Conservation (phyloP, 2,797 vertebrate species). For the Poecilia gillii region DNA sequence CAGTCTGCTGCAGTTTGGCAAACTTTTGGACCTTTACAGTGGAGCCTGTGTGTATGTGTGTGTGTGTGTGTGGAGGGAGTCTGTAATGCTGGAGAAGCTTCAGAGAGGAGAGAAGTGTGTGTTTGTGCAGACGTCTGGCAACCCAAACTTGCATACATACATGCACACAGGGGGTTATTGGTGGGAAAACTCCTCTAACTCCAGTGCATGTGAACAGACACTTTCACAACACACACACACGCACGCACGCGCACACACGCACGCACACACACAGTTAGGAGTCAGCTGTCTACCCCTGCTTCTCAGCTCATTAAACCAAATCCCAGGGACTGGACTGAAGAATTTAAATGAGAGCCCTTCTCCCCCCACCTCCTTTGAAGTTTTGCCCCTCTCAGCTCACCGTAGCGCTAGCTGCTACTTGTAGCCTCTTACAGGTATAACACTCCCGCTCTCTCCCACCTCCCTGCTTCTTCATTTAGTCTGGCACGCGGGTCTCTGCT, state of each 20-base stretch:
- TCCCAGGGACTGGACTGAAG: slow-evolving; percentile 75
- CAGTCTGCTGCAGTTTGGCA: slow-evolving; percentile 72
- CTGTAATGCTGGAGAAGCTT: slow-evolving; percentile 66
- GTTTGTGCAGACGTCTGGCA: slow-evolving; percentile 63
- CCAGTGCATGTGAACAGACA: slow-evolving; percentile 29
- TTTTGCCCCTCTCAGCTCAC: slow-evolving; percentile 65
- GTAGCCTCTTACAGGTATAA: slow-evolving; percentile 59
- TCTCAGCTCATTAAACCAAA: slow-evolving; percentile 83
- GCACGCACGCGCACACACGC: slow-evolving; percentile 29
- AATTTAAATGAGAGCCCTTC: slow-evolving; percentile 80
- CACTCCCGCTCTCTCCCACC: slow-evolving; percentile 41
- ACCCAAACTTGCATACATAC: slow-evolving; percentile 42
- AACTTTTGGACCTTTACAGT: slow-evolving; percentile 56
- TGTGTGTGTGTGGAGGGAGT: slow-evolving; percentile 25
- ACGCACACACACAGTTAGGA: slow-evolving; percentile 60
- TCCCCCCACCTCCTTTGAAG: slow-evolving; percentile 68
- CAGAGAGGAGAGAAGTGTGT: slow-evolving; percentile 62
- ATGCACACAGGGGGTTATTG: slow-evolving; percentile 50
- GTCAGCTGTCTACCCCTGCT: slow-evolving; percentile 79
- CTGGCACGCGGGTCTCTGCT: slow-evolving; percentile 18
- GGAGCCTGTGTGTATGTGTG: slow-evolving; percentile 13
- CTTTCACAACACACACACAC: slow-evolving; percentile 31
- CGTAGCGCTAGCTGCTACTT: slow-evolving; percentile 37
- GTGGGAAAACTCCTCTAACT: slow-evolving; percentile 68
- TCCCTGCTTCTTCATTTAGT: slow-evolving; percentile 37